Conservation (phyloP, 2,797 vertebrate species). For the Chiroxiphia lanceolata region DNA sequence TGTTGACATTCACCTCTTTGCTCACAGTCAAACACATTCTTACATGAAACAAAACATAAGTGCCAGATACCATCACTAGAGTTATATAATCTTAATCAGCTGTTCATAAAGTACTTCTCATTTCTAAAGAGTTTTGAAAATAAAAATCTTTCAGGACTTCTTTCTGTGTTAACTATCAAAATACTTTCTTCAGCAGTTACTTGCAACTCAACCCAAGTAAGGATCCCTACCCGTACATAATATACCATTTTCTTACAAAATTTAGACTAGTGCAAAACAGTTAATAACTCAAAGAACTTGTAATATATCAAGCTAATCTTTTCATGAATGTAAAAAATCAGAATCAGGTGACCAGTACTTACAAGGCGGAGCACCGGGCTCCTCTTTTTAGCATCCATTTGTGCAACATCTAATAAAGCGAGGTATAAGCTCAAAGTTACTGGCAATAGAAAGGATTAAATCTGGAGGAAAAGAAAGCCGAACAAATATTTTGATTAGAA, state of each 20-base stretch:
- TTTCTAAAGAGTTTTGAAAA: neutral
- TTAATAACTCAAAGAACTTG: neutral
- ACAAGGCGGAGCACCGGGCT: accelerated
- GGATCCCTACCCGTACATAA: accelerated
- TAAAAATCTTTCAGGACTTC: neutral
- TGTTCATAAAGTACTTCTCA: neutral
- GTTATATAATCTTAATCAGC: neutral
- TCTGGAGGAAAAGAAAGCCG: neutral
- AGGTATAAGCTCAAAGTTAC: neutral
- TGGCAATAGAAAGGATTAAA: neutral
- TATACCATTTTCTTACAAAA: neutral
- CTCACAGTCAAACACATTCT: neutral
- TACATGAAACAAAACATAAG: neutral
- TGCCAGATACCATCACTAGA: neutral
- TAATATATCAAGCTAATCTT: neutral
- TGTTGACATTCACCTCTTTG: neutral
- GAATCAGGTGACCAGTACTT: neutral
- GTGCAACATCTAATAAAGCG: neutral
- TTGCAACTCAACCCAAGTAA: neutral
- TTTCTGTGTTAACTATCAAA: neutral
- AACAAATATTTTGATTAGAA: neutral
- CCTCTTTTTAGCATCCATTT: neutral
- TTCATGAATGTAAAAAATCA: neutral
- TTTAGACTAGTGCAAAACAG: neutral
- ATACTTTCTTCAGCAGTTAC: neutral